Evolutionary conservation across 2,888 invertebrate species (phyloP).

Genomic region (Eilema griseolum): DNA sequence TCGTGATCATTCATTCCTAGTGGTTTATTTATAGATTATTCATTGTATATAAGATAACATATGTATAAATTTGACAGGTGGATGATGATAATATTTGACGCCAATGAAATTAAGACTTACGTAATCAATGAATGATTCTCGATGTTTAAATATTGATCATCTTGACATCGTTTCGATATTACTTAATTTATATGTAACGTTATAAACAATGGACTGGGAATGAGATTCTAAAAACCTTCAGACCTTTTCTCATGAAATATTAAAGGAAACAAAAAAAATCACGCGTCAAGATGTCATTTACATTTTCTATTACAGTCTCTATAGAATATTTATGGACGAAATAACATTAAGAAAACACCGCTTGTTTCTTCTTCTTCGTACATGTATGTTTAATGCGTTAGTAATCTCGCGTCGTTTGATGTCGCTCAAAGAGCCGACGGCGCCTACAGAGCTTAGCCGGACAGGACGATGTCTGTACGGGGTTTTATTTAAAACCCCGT

Average conservation of each 20-base stretch:
- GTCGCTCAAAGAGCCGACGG: conserved; percentile 68
- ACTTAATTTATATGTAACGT: neutral
- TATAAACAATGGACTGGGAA: neutral
- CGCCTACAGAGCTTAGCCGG: conserved; percentile 72
- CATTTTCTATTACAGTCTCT: conserved; percentile 75
- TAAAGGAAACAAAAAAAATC: conserved; percentile 40
- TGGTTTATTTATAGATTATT: no score
- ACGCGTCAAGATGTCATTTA: conserved; percentile 66
- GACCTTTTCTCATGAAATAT: neutral
- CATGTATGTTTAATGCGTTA: conserved; percentile 81
- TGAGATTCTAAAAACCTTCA: neutral
- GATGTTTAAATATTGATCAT: no score
- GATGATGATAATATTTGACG: no score
- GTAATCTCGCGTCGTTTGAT: conserved; percentile 79
- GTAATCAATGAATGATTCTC: no score
- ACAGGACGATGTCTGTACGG: conserved; percentile 47
- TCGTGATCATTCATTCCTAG: no score
- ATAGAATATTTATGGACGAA: conserved; percentile 82
- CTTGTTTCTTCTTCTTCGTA: conserved; percentile 69
- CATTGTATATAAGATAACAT: no score
- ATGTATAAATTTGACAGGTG: no score
- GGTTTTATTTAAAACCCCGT: conserved; percentile 27
- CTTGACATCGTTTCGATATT: no score
- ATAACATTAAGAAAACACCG: conserved; percentile 79
- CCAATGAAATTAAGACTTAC: no score